phyloP scores from a whole-genome alignment of 2,113 vertebrate genomes.

The Grantiella picta region DNA sequence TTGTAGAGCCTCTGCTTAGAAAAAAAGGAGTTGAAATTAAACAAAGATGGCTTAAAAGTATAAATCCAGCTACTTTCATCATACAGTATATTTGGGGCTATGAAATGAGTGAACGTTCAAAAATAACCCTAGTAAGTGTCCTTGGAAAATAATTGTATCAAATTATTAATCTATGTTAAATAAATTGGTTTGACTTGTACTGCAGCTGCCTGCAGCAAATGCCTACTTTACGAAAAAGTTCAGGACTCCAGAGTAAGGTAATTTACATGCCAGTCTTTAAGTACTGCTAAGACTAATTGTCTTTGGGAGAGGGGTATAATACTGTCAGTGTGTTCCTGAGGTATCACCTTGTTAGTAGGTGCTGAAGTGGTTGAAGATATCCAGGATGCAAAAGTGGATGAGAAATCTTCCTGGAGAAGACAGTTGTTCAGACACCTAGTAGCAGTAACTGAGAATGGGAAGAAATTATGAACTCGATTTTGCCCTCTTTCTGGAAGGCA shows the following conservation, averaged over 20 bases:
- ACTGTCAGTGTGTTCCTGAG: neutral
- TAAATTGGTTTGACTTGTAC: slow-evolving; percentile 37
- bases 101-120: neutral
- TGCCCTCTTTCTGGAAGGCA: neutral
- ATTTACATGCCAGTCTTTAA: slow-evolving; percentile 24
- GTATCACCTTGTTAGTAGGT: neutral
- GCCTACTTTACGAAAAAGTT: neutral
- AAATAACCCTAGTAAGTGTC: neutral
- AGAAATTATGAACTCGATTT: neutral
- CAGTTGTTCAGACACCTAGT: neutral
- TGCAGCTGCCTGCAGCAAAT: slow-evolving; percentile 21
- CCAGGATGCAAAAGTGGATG: neutral
- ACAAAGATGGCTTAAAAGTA: neutral
- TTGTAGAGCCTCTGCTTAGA: neutral
- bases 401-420: neutral
- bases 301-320: neutral
- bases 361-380: neutral
- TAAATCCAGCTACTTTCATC: neutral
- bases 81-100: neutral
- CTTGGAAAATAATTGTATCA: slow-evolving; percentile 33
- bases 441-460: neutral
- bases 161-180: slow-evolving; percentile 42
- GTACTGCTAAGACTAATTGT: neutral
- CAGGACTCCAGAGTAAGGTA: neutral
- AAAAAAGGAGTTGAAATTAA: slow-evolving; percentile 20